phyloP scores from a whole-genome alignment of 2,797 vertebrate species.

The Sylvia borin region DNA sequence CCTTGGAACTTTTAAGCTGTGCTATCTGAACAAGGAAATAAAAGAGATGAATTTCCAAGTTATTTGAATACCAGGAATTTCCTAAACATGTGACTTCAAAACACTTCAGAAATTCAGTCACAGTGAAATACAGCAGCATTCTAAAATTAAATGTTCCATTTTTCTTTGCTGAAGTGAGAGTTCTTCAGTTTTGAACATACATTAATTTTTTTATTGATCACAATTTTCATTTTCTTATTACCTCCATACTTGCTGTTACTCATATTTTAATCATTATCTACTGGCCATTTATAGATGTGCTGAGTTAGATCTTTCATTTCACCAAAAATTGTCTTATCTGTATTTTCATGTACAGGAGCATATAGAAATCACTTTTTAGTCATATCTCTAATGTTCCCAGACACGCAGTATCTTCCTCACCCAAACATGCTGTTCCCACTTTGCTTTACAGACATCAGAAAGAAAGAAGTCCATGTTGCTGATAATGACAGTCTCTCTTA shows the following conservation, averaged over 20 bases:
- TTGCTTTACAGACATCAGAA: not conserved
- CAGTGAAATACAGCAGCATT: not conserved
- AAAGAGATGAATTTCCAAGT: not conserved
- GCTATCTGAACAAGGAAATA: not conserved
- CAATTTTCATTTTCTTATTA: not conserved
- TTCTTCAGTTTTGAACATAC: not conserved
- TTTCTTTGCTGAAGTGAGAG: not conserved
- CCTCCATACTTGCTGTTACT: not conserved
- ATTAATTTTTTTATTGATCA: not conserved
- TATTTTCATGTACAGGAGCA: not conserved
- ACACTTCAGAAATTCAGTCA: not conserved
- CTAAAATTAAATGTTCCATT: not conserved
- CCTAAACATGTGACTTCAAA: not conserved
- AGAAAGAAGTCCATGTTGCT: not conserved
- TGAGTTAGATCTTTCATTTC: not conserved
- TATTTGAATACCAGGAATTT: not conserved
- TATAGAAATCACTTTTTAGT: not conserved
- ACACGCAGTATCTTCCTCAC: not conserved
- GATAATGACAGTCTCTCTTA: not conserved
- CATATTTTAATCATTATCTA: not conserved
- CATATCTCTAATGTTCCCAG: not conserved
- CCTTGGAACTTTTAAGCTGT: not conserved
- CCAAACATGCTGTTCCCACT: not conserved
- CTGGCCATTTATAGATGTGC: not conserved
- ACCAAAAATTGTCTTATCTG: not conserved